phyloP scores from a whole-genome alignment of 2,113 vertebrate genomes.

The Apodemus sylvaticus region DNA sequence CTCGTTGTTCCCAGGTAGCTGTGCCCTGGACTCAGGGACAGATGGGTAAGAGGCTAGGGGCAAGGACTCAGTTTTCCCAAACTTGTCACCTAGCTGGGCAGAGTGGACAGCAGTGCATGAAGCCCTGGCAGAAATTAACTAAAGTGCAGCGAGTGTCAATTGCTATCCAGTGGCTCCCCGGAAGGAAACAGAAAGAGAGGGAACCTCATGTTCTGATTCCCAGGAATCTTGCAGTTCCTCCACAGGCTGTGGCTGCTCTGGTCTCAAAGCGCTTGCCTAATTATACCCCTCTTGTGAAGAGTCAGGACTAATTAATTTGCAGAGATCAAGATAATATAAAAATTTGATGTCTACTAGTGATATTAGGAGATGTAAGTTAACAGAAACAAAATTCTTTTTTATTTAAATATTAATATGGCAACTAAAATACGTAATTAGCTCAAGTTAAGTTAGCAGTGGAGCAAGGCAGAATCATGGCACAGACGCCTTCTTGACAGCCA shows the following conservation, averaged over 20 bases:
- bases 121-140: not conserved
- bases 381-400: constrained; percentile 18
- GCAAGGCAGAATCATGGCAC: not conserved
- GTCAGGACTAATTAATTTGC: constrained; percentile 31
- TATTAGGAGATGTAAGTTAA: not conserved
- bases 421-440: constrained; percentile 52
- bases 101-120: not conserved
- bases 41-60: not conserved
- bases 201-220: no score
- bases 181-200: no score
- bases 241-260: not conserved
- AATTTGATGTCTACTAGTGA: not conserved
- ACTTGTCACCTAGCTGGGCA: no score
- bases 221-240: not conserved
- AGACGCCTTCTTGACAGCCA: not conserved
- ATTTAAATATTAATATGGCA: constrained; percentile 36
- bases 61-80: not conserved
- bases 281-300: not conserved
- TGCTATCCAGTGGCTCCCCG: no score
- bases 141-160: not conserved
- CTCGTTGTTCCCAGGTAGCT: not conserved
- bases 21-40: fast-evolving
- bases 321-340: constrained; percentile 54
- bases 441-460: constrained; percentile 13
- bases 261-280: not conserved